Conservation (phyloP, 2,888 invertebrate species). For the Eutolmus rufibarbis region DNA sequence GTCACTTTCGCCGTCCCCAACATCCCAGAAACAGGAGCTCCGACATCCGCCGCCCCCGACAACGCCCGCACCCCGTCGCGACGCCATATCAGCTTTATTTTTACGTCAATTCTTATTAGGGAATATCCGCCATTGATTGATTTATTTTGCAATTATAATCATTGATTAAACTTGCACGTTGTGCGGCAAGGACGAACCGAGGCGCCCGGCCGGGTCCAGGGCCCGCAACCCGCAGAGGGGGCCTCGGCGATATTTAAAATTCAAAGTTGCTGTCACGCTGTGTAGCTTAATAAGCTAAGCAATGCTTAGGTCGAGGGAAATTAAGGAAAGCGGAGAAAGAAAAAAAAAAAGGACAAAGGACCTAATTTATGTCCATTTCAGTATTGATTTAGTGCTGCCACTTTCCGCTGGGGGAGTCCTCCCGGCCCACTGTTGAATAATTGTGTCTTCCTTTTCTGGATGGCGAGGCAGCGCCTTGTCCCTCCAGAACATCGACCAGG, state of each 20-base stretch:
- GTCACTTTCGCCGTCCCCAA: constrained; percentile 30
- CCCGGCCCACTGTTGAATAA: constrained; percentile 1
- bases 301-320: constrained; percentile 22
- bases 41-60: neutral
- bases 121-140: constrained; percentile 53
- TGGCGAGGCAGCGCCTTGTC: neutral
- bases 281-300: constrained; percentile 45
- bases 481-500: neutral
- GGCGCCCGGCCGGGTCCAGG: constrained; percentile 44
- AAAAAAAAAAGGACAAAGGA: constrained; percentile 43
- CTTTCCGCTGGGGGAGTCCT: constrained; percentile 32
- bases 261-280: constrained; percentile 44
- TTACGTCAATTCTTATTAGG: constrained; percentile 53
- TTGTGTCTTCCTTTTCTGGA: constrained; percentile 27
- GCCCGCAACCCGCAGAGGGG: constrained; percentile 33
- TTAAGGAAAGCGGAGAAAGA: constrained; percentile 41
- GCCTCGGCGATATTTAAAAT: constrained; percentile 39
- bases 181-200: neutral
- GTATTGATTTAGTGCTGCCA: constrained; percentile 46
- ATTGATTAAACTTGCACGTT: constrained; percentile 46
- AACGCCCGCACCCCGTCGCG: neutral
- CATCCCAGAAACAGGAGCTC: neutral
- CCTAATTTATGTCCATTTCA: constrained; percentile 48
- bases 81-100: constrained; percentile 45
- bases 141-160: constrained; percentile 53